These are phyloP conservation scores for Zapornia atra DNA, from an alignment of 2,113 vertebrate genomes.

Conservation along the genomic window DNA sequence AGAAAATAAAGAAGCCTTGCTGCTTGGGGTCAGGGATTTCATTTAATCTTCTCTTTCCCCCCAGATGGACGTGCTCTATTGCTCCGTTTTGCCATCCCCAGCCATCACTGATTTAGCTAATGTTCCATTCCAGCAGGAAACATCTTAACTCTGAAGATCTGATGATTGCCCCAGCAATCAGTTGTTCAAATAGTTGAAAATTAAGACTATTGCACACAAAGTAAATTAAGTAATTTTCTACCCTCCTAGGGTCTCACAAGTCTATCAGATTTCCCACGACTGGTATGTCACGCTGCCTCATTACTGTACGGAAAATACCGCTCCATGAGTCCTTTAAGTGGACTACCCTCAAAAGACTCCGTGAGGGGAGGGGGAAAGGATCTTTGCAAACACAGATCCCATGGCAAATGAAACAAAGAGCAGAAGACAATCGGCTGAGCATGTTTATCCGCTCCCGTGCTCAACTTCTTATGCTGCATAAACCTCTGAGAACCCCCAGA, in stretches of 20 bases:
- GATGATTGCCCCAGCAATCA: conserved; percentile 67
- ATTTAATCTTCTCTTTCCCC: conserved; percentile 16
- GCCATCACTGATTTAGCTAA: conserved; percentile 54
- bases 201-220: conserved; percentile 61
- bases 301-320: conserved; percentile 51
- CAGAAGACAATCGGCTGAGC: background rate
- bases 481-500: background rate
- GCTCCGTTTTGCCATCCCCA: background rate
- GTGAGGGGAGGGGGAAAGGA: too few relatives aligned
- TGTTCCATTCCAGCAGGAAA: conserved; percentile 56
- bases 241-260: conserved; percentile 52
- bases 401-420: background rate
- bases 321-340: background rate
- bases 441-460: background rate
- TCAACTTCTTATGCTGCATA: background rate
- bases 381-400: background rate
- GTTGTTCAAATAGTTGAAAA: conserved; percentile 62
- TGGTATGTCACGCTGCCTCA: conserved; percentile 9
- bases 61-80: background rate
- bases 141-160: conserved; percentile 64
- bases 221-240: conserved; percentile 65
- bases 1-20: background rate
- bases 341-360: background rate
- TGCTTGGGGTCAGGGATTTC: background rate
- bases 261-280: conserved; percentile 27